A percentile compares a stretch with the other conserved stretches of the same genome.
These are phyloP conservation scores for Porites cylindrica DNA, from an alignment of 92 coral and sea anemone species.

Conservation along the genomic window DNA sequence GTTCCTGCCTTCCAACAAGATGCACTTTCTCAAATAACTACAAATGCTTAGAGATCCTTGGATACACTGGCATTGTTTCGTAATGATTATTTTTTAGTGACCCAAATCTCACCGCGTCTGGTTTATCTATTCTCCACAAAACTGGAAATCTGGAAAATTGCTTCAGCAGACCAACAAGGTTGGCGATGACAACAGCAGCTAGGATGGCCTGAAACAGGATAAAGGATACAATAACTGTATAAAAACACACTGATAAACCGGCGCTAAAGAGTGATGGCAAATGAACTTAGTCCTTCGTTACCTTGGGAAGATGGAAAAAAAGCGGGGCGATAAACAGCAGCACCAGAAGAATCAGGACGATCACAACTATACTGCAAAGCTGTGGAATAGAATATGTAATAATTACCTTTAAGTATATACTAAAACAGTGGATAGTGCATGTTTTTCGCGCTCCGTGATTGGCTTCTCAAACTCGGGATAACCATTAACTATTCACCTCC, in stretches of 20 bases:
- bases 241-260: too few species aligned
- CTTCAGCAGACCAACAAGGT: conserved; percentile 81
- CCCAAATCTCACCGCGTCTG: conserved; percentile 79
- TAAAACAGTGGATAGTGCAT: too few species aligned
- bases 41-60: too few species aligned
- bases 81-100: too few species aligned
- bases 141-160: conserved; percentile 80
- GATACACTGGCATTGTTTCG: too few species aligned
- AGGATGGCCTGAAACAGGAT: conserved; percentile 57
- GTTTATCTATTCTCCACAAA: conserved; percentile 75
- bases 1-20: too few species aligned
- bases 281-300: neutral
- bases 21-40: too few species aligned
- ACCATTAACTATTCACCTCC: too few species aligned
- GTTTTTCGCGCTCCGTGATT: too few species aligned
- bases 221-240: neutral
- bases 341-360: conserved; percentile 75
- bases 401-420: too few species aligned
- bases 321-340: conserved; percentile 89
- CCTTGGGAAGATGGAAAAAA: conserved; percentile 95
- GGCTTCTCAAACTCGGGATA: too few species aligned
- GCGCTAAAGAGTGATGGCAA: too few species aligned
- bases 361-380: conserved; percentile 81
- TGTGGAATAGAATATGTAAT: conserved; percentile 13
- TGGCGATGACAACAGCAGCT: conserved; percentile 93